phyloP scores from a whole-genome alignment of 2,113 vertebrate species.

The Poeciliopsis retropinna region DNA sequence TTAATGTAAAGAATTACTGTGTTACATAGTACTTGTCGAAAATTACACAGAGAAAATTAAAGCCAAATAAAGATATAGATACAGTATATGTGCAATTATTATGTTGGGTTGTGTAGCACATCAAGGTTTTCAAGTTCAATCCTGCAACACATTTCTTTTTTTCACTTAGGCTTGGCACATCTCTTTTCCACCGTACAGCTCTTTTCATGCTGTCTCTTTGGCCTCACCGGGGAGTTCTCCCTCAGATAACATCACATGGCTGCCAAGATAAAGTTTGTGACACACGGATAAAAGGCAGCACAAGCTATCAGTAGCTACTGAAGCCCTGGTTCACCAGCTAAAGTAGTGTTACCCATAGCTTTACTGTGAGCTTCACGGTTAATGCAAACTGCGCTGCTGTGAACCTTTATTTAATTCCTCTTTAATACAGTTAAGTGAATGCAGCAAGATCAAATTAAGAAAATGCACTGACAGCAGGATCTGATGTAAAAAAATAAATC shows the following conservation, averaged over 20 bases:
- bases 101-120: neutral
- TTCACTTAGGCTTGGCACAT: conserved; percentile 1
- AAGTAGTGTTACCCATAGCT: conserved; percentile 23
- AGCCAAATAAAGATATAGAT: conserved; percentile 1
- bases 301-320: conserved; percentile 29
- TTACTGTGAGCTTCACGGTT: conserved; percentile 19
- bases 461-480: conserved; percentile 7
- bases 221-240: conserved; percentile 43
- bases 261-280: conserved; percentile 61
- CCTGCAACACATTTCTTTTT: conserved; percentile 8
- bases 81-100: conserved; percentile 1
- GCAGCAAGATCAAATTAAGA: conserved; percentile 9
- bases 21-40: neutral
- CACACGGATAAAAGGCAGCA: conserved; percentile 47
- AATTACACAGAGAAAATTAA: neutral
- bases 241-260: conserved; percentile 42
- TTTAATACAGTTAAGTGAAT: conserved; percentile 16
- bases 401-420: conserved; percentile 23
- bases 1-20: neutral
- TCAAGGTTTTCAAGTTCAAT: conserved; percentile 1
- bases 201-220: conserved; percentile 27
- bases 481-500: conserved; percentile 11
- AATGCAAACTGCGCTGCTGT: conserved; percentile 12
- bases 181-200: conserved; percentile 13
- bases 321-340: conserved; percentile 45